phyloP scores from a whole-genome alignment of 2,113 vertebrate genomes.

The Charadrius vociferus region DNA sequence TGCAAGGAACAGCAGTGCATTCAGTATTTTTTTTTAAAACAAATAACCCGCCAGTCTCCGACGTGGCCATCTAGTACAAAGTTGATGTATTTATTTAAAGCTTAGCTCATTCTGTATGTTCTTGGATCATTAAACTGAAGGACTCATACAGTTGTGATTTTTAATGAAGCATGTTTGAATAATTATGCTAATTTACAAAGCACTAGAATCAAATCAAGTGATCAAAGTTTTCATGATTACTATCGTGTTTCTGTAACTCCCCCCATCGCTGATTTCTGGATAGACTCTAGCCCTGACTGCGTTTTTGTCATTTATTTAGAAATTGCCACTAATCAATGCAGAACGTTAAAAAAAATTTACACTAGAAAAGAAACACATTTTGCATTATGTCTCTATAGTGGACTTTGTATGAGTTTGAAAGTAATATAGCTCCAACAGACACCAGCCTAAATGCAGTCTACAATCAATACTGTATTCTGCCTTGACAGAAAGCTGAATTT shows the following conservation, averaged over 20 bases:
- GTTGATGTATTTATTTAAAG: conserved; percentile 72
- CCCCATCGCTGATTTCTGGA: conserved; percentile 59
- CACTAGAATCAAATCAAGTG: conserved; percentile 82
- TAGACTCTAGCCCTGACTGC: conserved; percentile 8
- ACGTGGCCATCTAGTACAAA: conserved; percentile 15
- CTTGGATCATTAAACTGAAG: conserved; percentile 79
- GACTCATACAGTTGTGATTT: conserved; percentile 72
- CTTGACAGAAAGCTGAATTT: conserved; percentile 84
- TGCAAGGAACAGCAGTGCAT: not conserved
- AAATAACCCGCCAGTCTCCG: not conserved
- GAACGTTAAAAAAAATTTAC: conserved; percentile 21
- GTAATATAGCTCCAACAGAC: conserved; percentile 70
- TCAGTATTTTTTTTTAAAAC: not conserved
- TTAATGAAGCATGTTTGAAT: conserved; percentile 81
- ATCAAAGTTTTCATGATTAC: conserved; percentile 78
- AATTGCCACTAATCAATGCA: conserved; percentile 61
- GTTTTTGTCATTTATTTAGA: conserved; percentile 31
- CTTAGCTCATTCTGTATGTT: conserved; percentile 63
- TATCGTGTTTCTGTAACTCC: conserved; percentile 61
- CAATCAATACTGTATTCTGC: conserved; percentile 80
- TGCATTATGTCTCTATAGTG: conserved; percentile 15
- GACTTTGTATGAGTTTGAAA: conserved; percentile 55
- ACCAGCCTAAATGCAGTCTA: conserved; percentile 72
- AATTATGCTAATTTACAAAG: conserved; percentile 81
- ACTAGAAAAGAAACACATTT: conserved; percentile 45